phyloP scores from a whole-genome alignment of 2,797 vertebrate genomes.

The Esox lucius region DNA sequence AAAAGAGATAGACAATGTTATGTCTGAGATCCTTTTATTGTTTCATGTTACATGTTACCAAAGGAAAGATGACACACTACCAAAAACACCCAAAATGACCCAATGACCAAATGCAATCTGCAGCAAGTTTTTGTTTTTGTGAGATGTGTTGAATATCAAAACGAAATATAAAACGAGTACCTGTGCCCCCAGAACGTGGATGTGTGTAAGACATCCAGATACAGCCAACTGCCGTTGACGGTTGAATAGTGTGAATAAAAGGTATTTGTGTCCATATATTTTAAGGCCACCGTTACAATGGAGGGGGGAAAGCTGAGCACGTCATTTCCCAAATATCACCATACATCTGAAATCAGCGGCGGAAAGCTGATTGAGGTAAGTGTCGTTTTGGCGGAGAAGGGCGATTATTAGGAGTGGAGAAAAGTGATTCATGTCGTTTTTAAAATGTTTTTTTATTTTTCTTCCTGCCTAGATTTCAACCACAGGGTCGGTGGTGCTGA shows the following conservation, averaged over 20 bases:
- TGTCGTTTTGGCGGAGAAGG: not conserved
- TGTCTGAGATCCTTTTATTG: too few species aligned
- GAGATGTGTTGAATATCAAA: too few species aligned
- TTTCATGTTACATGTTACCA: too few species aligned
- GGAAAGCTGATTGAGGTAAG: constrained; percentile 89
- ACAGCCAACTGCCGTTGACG: not conserved
- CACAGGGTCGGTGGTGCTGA: constrained; percentile 63
- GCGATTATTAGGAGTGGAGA: not conserved
- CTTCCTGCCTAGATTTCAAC: constrained; percentile 64
- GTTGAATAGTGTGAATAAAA: not conserved
- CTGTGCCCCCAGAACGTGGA: not conserved
- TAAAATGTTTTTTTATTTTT: constrained; percentile 12
- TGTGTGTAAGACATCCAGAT: not conserved
- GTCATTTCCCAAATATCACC: constrained; percentile 86
- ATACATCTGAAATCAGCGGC: constrained; percentile 82
- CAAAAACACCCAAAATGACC: too few species aligned
- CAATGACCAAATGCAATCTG: too few species aligned
- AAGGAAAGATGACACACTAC: too few species aligned
- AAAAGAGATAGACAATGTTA: too few species aligned
- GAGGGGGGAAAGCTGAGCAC: constrained; percentile 81
- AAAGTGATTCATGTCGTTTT: constrained; percentile 6
- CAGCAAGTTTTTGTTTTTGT: too few species aligned
- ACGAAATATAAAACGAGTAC: too few species aligned
- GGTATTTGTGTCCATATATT: constrained; percentile 12
- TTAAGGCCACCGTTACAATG: constrained; percentile 82